Evolutionary conservation across 1,140 invertebrate species (phyloP), one percentile per base, ranked within the genome.

Genomic region (Melipona quadrifasciata): DNA sequence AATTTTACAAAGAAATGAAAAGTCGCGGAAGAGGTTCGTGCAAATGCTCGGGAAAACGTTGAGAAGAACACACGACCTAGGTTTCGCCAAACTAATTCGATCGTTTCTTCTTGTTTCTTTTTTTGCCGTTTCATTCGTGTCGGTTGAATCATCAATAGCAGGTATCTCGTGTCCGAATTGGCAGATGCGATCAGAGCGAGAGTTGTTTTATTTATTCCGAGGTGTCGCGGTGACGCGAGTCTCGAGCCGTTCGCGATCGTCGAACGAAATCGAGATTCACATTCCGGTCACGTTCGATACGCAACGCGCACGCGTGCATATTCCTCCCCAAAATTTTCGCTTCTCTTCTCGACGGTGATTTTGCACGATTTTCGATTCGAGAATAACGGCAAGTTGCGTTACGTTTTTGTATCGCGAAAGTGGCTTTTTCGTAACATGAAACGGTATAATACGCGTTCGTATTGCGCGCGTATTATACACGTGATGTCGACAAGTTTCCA

Each of bases 1-100:
- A 86, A 89, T 91, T 87, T 79, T 87, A 80, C 77, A 79, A 83
- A 84, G 57, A 47, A 57, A 24, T 65, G 53, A 57, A 68, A 86
- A 71, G 80, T 81, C 64, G 65, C 83, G 31, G 24, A 71, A 12
- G 68, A n/a, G 47, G 61, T 61, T 76, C 55, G 34, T 61, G 14
- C 21, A 39, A 24, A 31, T 39, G 34, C 31, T 1, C 21, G 21
- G 31, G 21, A 14, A 21, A 17, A 11, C 24, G 51, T 17, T 17
- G 11, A 12, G 14, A 39, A 24, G n/a, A n/a, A n/a, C n/a, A n/a
- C 17, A 3, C n/a, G 11, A 31, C 10, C 21, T 11, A 24, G n/a
- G 12, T n/a, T 34, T n/a, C 17, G 31, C 3, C 11, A 39, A 39
- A 16, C 12, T 39, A 16, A 58, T 75, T 31, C 21, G 1, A 17